Base-by-base conservation (phyloP, 2,888 invertebrate species). In the Synergus umbraculus region DNA sequence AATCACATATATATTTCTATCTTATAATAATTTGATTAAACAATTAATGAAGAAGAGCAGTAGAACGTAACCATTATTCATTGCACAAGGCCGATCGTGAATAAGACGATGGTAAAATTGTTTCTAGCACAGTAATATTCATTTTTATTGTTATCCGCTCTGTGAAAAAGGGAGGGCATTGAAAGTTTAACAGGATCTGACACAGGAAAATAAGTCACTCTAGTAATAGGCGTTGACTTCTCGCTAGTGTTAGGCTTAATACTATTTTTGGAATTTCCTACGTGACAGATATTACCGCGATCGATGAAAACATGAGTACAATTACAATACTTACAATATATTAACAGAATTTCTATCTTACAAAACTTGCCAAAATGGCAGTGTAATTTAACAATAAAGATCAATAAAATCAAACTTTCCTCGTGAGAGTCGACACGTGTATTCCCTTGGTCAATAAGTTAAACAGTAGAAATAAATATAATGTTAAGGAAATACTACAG, bases 381-480 rank as follows among this genome's bases (percentile, higher is more conserved):
- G 29, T 37, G 15, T 49, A 54, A 37, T 73, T 73, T 37, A 73
- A 54, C 37, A 73, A 54, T 60, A 12, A 60, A 60, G 22, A 22
- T 60, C 49, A 54, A 13, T 81, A 83, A 80, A 82, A 81, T 80
- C 76, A 83, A 79, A 77, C 78, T 83, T 82, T 65, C 80, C 81
- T 79, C 77, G 77, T 81, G 80, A 82, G 82, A 80, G 80, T 83
- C 83, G 76, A 58, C 76, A 77, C 83, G 78, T 65, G 44, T 69
- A 60, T 41, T 77, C 64, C 37, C 76, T 77, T 64, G 67, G 69
- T 79, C 79, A 79, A 80, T 41, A 83, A 82, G 78, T 82, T 78
- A 76, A 83, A 83, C 76, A 76, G 65, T 79, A 83, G 79, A 79
- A 81, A 83, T 83, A 81, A 81, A 83, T 83, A 80, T 81, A 29